A percentile compares a stretch with the other conserved stretches of the same genome.
These are phyloP conservation scores for Sardinella longiceps DNA, from an alignment of 2,797 vertebrate genomes.

Conservation along the genomic window DNA sequence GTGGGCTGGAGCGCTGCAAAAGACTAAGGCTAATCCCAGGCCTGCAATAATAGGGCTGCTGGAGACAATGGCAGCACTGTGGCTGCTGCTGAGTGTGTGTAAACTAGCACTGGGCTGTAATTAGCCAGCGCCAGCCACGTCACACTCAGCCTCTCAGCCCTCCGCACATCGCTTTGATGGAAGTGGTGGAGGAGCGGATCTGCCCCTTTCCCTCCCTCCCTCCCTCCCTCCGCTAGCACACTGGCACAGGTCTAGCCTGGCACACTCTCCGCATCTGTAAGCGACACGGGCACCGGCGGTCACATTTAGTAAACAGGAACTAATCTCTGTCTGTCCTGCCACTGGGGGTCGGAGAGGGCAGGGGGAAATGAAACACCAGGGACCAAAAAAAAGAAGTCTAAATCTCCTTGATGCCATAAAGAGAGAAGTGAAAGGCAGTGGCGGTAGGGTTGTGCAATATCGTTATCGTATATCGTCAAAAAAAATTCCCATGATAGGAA, in stretches of 20 bases:
- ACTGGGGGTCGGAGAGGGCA: background rate
- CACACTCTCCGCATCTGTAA: background rate
- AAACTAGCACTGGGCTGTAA: background rate
- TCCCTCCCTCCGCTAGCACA: background rate
- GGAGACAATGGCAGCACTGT: background rate
- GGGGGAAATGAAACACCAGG: background rate
- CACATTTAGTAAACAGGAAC: slow-evolving; percentile 9
- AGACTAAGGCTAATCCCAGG: background rate
- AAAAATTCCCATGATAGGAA: too few relatives aligned
- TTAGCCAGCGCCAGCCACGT: background rate
- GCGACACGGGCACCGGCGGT: background rate
- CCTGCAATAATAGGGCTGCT: background rate
- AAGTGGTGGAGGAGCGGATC: background rate
- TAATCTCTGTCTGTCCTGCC: background rate
- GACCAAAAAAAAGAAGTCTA: background rate
- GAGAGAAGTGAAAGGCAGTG: background rate
- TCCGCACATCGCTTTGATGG: background rate
- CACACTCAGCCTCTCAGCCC: background rate
- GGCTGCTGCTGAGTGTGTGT: background rate
- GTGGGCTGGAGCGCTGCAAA: background rate
- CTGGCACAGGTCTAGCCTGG: background rate
- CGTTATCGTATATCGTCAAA: too few relatives aligned
- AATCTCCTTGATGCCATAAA: background rate
- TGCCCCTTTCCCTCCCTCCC: too few relatives aligned
- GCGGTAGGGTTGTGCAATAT: too few relatives aligned